phyloP scores from a whole-genome alignment of 2,888 invertebrate species.

The Subacronicta megacephala region DNA sequence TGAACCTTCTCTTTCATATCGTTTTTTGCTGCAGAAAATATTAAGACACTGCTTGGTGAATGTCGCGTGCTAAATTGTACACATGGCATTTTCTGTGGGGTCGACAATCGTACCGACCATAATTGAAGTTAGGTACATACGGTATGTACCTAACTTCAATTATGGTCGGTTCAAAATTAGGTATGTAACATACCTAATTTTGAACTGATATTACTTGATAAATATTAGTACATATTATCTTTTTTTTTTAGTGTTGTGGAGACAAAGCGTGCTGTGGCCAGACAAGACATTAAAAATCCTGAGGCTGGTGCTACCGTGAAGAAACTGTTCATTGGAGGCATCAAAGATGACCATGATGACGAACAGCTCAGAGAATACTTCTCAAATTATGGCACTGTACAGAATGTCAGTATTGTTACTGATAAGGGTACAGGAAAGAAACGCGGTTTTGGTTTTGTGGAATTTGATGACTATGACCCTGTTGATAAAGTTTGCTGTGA shows the following conservation, averaged over 20 bases:
- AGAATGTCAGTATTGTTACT: slow-evolving; percentile 96
- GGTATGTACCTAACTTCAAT: too few species aligned
- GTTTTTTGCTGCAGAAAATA: slow-evolving; percentile 83
- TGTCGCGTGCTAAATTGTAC: slow-evolving; percentile 70
- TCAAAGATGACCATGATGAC: slow-evolving; percentile 98
- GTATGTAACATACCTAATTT: too few species aligned
- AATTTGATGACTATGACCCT: slow-evolving; percentile 99
- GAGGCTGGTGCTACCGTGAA: slow-evolving; percentile 98
- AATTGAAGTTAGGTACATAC: too few species aligned
- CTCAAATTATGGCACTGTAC: slow-evolving; percentile 94
- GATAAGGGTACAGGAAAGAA: slow-evolving; percentile 98
- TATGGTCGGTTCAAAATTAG: too few species aligned
- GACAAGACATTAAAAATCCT: slow-evolving; percentile 97
- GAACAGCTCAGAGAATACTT: slow-evolving; percentile 96
- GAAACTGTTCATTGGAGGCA: slow-evolving; percentile 98
- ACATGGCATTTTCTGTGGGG: slow-evolving; percentile 86
- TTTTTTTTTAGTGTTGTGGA: slow-evolving; percentile 93
- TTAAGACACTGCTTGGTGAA: slow-evolving; percentile 83
- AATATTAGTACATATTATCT: too few species aligned
- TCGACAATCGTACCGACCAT: slow-evolving; percentile 71
- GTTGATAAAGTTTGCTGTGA: slow-evolving; percentile 98
- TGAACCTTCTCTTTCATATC: slow-evolving; percentile 75
- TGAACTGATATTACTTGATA: too few species aligned
- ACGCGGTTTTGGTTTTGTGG: slow-evolving; percentile 98
- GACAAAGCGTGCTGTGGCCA: slow-evolving; percentile 98